phyloP scores from a whole-genome alignment of 2,888 invertebrate genomes.

The Brenthis ino region DNA sequence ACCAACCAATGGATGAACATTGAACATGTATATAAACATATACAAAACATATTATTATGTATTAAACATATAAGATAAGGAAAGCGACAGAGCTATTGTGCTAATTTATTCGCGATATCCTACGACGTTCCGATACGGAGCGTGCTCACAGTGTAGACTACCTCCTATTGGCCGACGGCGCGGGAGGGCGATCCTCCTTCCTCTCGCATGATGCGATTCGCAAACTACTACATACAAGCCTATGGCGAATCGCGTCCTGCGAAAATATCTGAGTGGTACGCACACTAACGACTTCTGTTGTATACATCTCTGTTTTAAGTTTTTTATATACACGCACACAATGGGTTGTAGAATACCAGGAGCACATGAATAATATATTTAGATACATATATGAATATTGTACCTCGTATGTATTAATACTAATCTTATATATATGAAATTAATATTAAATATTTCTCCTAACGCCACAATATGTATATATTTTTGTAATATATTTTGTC shows the following conservation, averaged over 20 bases:
- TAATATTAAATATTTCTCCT: too few species aligned
- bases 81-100: conserved; percentile 43
- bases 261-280: conserved; percentile 48
- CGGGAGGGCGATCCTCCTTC: conserved; percentile 80
- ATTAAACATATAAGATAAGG: conserved; percentile 37
- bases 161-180: conserved; percentile 66
- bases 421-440: too few species aligned
- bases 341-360: conserved; percentile 49
- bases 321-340: conserved; percentile 26
- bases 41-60: conserved; percentile 43
- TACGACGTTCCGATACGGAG: conserved; percentile 53
- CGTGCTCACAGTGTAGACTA: conserved; percentile 57
- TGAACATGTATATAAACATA: conserved; percentile 34
- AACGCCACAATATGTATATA: too few species aligned
- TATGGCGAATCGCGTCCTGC: conserved; percentile 66
- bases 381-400: neutral
- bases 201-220: conserved; percentile 78
- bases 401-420: neutral
- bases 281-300: conserved; percentile 33
- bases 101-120: conserved; percentile 75
- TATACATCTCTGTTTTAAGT: conserved; percentile 42
- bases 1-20: conserved; percentile 24
- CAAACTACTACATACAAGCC: conserved; percentile 61
- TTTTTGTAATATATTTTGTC: too few species aligned
- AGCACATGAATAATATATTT: conserved; percentile 44